These are phyloP conservation scores for Noturus placidus DNA, from an alignment of 2,113 vertebrate species.

Conservation along the genomic window DNA sequence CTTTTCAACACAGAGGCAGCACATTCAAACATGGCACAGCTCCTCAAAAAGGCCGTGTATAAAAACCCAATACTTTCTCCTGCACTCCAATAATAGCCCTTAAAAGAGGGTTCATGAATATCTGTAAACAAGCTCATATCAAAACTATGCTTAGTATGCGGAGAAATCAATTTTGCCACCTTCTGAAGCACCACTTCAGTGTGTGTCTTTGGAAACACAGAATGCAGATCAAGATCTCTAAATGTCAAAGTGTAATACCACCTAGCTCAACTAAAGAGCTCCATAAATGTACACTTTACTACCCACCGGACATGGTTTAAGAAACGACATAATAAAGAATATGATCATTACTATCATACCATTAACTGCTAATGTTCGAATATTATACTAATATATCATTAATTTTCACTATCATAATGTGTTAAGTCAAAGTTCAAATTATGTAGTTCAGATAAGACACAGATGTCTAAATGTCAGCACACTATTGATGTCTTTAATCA, in stretches of 20 bases:
- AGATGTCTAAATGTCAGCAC: conserved; percentile 20
- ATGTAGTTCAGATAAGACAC: conserved; percentile 8
- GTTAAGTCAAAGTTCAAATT: conserved; percentile 7
- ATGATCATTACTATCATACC: conserved; percentile 56
- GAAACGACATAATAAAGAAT: conserved; percentile 66
- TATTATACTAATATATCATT: conserved; percentile 50
- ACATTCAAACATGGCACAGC: background rate
- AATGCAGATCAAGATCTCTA: conserved; percentile 69
- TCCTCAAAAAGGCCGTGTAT: background rate
- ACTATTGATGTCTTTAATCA: background rate
- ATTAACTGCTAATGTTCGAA: conserved; percentile 70
- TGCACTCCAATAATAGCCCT: background rate
- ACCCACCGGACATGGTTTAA: conserved; percentile 69
- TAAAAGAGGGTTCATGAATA: conserved; percentile 19
- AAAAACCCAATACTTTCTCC: background rate
- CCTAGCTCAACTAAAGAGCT: conserved; percentile 63
- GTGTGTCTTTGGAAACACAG: conserved; percentile 52
- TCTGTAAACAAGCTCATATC: conserved; percentile 66
- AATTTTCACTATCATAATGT: conserved; percentile 27
- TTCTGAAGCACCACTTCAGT: conserved; percentile 72
- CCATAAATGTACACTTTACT: conserved; percentile 65
- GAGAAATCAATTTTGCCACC: conserved; percentile 71
- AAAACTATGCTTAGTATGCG: conserved; percentile 53
- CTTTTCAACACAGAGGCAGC: background rate
- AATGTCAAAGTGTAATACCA: conserved; percentile 68